These are phyloP conservation scores for Pipra filicauda DNA, from an alignment of 2,113 vertebrate genomes.

Conservation along the genomic window DNA sequence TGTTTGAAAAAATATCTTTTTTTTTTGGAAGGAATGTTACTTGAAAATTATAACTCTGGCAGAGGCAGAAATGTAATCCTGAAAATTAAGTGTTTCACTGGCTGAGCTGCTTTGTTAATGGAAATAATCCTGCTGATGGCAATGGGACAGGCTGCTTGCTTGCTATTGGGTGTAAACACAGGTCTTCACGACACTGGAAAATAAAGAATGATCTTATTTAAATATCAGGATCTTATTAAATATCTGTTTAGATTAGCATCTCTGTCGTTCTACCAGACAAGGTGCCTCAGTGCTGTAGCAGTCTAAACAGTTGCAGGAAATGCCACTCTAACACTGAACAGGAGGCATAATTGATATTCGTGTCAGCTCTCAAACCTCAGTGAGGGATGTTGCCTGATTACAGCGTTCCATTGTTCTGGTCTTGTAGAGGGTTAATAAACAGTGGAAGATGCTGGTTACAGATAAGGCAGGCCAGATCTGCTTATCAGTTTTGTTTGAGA, in stretches of 20 bases:
- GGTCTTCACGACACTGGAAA: background rate
- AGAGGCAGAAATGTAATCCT: background rate
- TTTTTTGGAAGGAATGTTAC: background rate
- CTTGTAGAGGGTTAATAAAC: conserved; percentile 21
- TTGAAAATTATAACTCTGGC: background rate
- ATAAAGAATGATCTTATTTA: background rate
- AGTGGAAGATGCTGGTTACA: background rate
- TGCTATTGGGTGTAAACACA: background rate
- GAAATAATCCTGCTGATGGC: background rate
- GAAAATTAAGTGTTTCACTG: background rate
- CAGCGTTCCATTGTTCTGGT: background rate
- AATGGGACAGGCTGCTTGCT: background rate
- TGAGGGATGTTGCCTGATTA: background rate
- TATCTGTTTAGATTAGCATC: background rate
- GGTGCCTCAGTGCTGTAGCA: background rate
- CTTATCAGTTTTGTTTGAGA: background rate
- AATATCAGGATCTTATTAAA: background rate
- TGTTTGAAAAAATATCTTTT: background rate
- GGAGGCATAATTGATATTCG: background rate
- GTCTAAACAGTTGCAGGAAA: background rate
- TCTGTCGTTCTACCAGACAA: background rate
- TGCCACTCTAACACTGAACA: background rate
- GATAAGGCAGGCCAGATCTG: background rate
- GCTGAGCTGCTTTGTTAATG: background rate
- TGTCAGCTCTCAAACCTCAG: background rate